Base-by-base conservation (phyloP, 2,797 vertebrate species). In the Phalanger gymnotis region DNA sequence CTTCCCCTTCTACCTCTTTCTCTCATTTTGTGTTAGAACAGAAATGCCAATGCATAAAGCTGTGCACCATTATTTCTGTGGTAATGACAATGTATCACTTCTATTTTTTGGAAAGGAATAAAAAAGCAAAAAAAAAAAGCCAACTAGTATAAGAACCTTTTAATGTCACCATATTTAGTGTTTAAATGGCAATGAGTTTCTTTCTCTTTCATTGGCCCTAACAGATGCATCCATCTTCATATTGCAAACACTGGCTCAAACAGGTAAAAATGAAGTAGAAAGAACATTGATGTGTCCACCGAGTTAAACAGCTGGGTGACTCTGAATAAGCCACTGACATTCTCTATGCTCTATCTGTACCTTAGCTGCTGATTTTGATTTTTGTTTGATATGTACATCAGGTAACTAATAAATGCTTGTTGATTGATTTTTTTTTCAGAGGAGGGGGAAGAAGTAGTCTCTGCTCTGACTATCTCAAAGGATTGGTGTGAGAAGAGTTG, bases 81-180 rank as follows among this genome's bases (percentile, higher is more conserved):
- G 94, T 97, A 96, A 97, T 98, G 90, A 98, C 96, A 98, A 96
- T 95, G 91, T 90, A 96, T 93, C 61, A 90, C 87, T 97, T 98
- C 94, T 97, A 54, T 96, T 97, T 98, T 98, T 98, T 90, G 19
- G 73, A 55, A 92, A 95, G 5, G 54, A 53, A 10, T 28, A 52
- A 34, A 56, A 61, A 90, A 73, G 4, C 1, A n/a, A 92, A 94
- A 90, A 54, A 51, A 91, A 92, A 93, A 53, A 93, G 57, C 73
- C 54, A 92, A 55, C 90, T 34, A 89, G 16, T 28, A 28, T 51
- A 40, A 51, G 22, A 87, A 54, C 53, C 14, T 52, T 93, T 10
- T 22, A 51, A 56, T 73, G 73, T 57, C 53, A 57, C 34, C 25
- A 28, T 57, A 91, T 40, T 51, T 56, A 51, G 61, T 89, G 94